Evolutionary conservation across 2,113 vertebrate species (phyloP).

Genomic region (Cyprinodon variegatus): DNA sequence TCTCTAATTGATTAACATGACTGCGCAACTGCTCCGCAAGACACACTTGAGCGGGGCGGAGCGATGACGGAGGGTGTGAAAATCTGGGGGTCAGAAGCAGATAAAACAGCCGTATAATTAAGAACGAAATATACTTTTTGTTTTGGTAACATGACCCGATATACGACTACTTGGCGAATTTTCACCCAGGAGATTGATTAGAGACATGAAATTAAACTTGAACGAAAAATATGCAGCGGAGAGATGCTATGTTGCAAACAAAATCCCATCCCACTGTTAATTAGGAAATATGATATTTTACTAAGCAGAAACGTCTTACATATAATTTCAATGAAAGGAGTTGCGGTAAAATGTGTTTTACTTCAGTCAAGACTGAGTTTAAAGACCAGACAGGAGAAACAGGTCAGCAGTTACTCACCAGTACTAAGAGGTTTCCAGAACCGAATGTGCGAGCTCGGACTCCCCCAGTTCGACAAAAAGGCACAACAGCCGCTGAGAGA

Average conservation of each 20-base stretch:
- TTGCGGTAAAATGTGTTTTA: not conserved
- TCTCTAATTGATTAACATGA: too few relatives aligned
- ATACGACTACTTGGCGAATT: not conserved
- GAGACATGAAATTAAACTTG: not conserved
- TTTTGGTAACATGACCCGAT: not conserved
- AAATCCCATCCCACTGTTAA: not conserved
- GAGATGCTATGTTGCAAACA: not conserved
- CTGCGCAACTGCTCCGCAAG: too few relatives aligned
- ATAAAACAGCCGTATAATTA: not conserved
- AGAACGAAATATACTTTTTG: not conserved
- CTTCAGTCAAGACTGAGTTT: not conserved
- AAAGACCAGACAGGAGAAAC: not conserved
- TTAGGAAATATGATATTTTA: not conserved
- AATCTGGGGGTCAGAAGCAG: too few relatives aligned
- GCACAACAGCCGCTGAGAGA: slow-evolving; percentile 58
- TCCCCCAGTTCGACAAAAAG: slow-evolving; percentile 50
- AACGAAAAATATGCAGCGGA: not conserved
- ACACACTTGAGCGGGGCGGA: too few relatives aligned
- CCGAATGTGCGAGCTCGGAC: slow-evolving; percentile 36
- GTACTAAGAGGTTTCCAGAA: not conserved
- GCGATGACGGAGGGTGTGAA: too few relatives aligned
- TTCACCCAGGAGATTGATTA: not conserved
- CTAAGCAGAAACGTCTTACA: not conserved
- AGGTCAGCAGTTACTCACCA: slow-evolving; percentile 41
- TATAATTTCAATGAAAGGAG: not conserved